Percentiles rank a stretch among this genome's conserved stretches.
These are phyloP conservation scores for Gymnocheta viridis DNA, from an alignment of 2,888 invertebrate genomes.

Conservation along the genomic window DNA sequence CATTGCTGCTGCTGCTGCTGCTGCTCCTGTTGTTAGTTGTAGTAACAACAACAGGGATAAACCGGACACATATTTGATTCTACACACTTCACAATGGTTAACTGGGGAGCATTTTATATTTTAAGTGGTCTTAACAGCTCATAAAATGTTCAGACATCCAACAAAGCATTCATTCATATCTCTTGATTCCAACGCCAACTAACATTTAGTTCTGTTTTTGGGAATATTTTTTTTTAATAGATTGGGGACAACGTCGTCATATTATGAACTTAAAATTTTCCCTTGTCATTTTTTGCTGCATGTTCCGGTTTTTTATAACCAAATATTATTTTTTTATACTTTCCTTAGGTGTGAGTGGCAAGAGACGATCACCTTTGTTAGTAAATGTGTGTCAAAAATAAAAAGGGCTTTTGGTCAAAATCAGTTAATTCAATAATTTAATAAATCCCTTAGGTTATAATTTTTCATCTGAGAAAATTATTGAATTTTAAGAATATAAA, in stretches of 20 bases:
- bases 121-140: slow-evolving; percentile 77
- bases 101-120: slow-evolving; percentile 80
- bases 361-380: slow-evolving; percentile 22
- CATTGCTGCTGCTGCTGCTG: slow-evolving; percentile 3
- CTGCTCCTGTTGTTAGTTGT: slow-evolving; percentile 27
- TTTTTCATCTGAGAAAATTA: not conserved
- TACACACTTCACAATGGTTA: slow-evolving; percentile 78
- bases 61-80: slow-evolving; percentile 76
- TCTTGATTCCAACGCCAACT: slow-evolving; percentile 28
- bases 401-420: slow-evolving; percentile 62
- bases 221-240: slow-evolving; percentile 14
- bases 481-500: not conserved
- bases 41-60: slow-evolving; percentile 56
- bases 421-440: slow-evolving; percentile 78
- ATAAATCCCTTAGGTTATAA: slow-evolving; percentile 70
- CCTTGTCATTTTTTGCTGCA: not conserved
- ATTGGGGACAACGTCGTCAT: slow-evolving; percentile 41
- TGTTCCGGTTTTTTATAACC: not conserved
- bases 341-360: not conserved
- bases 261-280: slow-evolving; percentile 38
- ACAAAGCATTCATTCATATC: slow-evolving; percentile 3
- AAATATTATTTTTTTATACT: slow-evolving; percentile 12
- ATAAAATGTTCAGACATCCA: slow-evolving; percentile 75
- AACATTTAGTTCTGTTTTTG: slow-evolving; percentile 36
- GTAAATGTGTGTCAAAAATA: slow-evolving; percentile 26